These are phyloP conservation scores for Zeuzera pyrina DNA, from an alignment of 2,888 invertebrate genomes.

Conservation along the genomic window DNA sequence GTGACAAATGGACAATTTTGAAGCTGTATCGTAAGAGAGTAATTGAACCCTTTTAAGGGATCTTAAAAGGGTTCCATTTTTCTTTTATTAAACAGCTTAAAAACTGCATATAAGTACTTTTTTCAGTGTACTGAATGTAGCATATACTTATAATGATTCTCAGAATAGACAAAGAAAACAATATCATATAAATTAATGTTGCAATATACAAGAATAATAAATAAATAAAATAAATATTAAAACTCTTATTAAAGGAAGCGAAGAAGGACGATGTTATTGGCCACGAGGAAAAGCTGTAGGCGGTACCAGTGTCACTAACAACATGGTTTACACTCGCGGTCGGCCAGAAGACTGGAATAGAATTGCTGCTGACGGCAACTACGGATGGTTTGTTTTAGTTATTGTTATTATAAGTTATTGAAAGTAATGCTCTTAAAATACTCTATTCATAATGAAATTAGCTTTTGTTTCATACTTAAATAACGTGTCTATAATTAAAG, in stretches of 20 bases:
- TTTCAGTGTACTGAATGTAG: no score
- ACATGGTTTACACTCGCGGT: constrained; percentile 88
- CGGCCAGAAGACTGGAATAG: constrained; percentile 80
- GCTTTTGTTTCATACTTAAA: constrained; percentile 3
- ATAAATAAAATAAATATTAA: not conserved
- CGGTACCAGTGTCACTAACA: constrained; percentile 88
- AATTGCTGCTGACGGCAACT: constrained; percentile 79
- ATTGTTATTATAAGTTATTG: not conserved
- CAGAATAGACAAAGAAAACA: no score
- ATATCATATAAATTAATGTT: no score
- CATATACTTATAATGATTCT: no score
- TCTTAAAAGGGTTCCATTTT: no score
- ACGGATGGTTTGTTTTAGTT: constrained; percentile 73
- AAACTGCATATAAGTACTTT: no score
- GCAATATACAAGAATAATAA: no score
- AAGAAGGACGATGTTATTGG: constrained; percentile 75
- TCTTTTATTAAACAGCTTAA: no score
- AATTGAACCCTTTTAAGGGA: no score
- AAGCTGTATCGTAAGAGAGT: no score
- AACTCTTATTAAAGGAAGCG: constrained; percentile 38
- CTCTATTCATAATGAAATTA: constrained; percentile 1
- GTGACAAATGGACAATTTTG: no score
- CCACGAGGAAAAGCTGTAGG: constrained; percentile 86
- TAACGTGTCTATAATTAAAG: not conserved
- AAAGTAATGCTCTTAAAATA: not conserved